Evolutionary conservation across 2,888 invertebrate genomes (phyloP).

Genomic region (Drosophila yooni): DNA sequence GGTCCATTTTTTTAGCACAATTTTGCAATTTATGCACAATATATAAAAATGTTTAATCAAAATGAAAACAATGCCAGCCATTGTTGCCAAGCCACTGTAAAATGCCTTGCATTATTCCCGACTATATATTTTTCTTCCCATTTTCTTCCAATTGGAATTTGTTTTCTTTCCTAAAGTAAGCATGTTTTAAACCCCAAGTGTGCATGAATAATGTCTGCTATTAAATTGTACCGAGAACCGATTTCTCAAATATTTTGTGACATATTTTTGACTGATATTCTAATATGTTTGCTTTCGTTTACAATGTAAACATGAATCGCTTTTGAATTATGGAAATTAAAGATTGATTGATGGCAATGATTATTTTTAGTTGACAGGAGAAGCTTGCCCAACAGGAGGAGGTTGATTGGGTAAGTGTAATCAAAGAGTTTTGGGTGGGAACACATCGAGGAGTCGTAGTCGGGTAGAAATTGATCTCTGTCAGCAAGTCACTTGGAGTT

Average conservation of each 20-base stretch:
- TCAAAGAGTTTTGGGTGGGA: background rate
- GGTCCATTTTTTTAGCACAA: conserved; percentile 41
- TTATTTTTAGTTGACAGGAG: background rate
- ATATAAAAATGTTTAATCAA: conserved; percentile 68
- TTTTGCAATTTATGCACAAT: conserved; percentile 70
- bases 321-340: background rate
- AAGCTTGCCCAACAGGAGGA: background rate
- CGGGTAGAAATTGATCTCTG: background rate
- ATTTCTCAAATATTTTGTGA: background rate
- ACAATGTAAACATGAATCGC: background rate
- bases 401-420: background rate
- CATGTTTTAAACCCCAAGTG: conserved; percentile 39
- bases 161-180: conserved; percentile 59
- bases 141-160: conserved; percentile 17
- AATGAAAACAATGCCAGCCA: conserved; percentile 73
- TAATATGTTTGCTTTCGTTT: background rate
- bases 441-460: background rate
- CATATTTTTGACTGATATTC: background rate
- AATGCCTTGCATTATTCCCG: conserved; percentile 59
- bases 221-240: conserved; percentile 3
- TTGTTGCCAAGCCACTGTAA: conserved; percentile 69
- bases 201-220: conserved; percentile 36
- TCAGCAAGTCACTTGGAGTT: background rate
- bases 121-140: conserved; percentile 1
- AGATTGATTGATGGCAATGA: background rate